Percentiles rank a stretch among this genome's conserved stretches.
Evolutionary conservation across 2,888 invertebrate species (phyloP).

Genomic region (Tholera decimalis): DNA sequence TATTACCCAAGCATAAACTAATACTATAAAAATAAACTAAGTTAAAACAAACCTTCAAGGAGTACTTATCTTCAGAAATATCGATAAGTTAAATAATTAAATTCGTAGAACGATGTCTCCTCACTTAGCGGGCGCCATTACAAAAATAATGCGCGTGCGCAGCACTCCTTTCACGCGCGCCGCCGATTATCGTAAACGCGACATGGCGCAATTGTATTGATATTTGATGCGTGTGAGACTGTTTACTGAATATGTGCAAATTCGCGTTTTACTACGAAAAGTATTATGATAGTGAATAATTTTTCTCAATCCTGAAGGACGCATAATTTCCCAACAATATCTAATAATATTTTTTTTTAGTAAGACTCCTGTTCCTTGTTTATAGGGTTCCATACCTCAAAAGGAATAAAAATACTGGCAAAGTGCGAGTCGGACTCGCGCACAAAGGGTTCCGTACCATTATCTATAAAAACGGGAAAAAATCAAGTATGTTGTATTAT

Average conservation of each 20-base stretch:
- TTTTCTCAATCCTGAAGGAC: no score
- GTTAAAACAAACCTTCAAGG: slow-evolving; percentile 40
- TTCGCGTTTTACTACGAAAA: slow-evolving; percentile 62
- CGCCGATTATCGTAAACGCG: slow-evolving; percentile 72
- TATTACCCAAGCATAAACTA: slow-evolving; percentile 22
- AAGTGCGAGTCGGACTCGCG: no score
- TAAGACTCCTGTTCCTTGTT: no score
- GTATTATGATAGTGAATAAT: background rate
- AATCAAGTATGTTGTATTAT: no score
- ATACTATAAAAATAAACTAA: slow-evolving; percentile 37
- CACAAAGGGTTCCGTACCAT: no score
- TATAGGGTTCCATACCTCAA: no score
- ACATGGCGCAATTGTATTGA: slow-evolving; percentile 72
- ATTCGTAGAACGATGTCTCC: slow-evolving; percentile 64
- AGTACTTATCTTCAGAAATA: slow-evolving; percentile 53
- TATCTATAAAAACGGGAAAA: no score
- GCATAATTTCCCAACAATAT: no score
- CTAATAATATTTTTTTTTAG: no score
- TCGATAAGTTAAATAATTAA: slow-evolving; percentile 66
- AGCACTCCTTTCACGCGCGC: slow-evolving; percentile 74
- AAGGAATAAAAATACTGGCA: no score
- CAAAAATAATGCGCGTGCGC: slow-evolving; percentile 57
- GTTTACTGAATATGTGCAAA: slow-evolving; percentile 55
- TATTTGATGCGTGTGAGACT: slow-evolving; percentile 71
- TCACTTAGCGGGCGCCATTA: slow-evolving; percentile 65